phyloP scores from a whole-genome alignment of 2,113 vertebrate genomes.

The Sakesphorus luctuosus region DNA sequence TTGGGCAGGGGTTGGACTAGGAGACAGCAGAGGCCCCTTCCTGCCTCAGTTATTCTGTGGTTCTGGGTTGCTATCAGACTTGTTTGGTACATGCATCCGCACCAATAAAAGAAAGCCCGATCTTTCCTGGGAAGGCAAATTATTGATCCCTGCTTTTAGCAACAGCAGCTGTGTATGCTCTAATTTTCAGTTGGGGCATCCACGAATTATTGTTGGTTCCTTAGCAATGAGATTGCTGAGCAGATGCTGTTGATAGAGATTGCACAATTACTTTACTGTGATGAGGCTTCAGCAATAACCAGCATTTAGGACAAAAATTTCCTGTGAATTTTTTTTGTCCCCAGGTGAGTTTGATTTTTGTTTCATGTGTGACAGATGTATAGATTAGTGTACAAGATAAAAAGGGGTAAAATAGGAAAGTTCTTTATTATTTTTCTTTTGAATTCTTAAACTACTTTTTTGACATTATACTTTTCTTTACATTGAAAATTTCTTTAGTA shows the following conservation, averaged over 20 bases:
- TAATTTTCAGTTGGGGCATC: neutral
- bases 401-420: neutral
- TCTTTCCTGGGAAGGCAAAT: neutral
- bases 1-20: neutral
- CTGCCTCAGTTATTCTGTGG: neutral
- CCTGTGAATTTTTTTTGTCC: neutral
- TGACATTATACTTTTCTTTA: neutral
- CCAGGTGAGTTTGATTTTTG: neutral
- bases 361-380: neutral
- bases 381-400: neutral
- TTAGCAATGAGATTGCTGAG: neutral
- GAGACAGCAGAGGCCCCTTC: neutral
- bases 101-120: neutral
- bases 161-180: neutral
- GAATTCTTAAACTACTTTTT: neutral
- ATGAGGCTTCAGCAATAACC: neutral
- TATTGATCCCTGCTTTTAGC: neutral
- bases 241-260: neutral
- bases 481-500: neutral
- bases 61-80: neutral
- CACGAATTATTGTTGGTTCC: fast-evolving
- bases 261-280: neutral
- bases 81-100: neutral
- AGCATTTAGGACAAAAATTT: neutral
- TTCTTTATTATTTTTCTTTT: neutral